Evolutionary conservation across 2,113 vertebrate species (phyloP), one percentile per base, ranked within the genome.

Genomic region (Lasiurus borealis): DNA sequence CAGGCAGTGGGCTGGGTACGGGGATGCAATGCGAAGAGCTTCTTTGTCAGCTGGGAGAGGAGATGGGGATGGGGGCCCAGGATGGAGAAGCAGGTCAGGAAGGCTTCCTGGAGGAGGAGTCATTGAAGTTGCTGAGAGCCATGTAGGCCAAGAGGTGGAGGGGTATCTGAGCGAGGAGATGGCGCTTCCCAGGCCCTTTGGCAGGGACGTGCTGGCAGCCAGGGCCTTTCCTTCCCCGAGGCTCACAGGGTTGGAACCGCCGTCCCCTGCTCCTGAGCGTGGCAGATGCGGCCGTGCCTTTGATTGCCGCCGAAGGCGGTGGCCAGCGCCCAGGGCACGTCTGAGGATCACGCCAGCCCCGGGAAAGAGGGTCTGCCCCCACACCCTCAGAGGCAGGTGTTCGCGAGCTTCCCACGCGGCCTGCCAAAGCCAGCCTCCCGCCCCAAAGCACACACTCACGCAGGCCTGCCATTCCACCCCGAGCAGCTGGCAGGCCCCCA

Each of bases 241-340:
- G 27, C 82, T 77, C 69, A 4, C 23, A 27, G 7, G 12, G 66
- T 83, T 76, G 78, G 71, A 75, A 21, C 78, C 18, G 3, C 64
- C 34, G 44, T 50, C 34, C 6, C 59, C 15, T 2, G 14, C 90
- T 83, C 85, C 36, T 44, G 86, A 64, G 66, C 1, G 36, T n/a
- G 54, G 73, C 85, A 64, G 94, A 88, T 75, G 78, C 0, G 1
- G 62, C 68, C 69, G 3, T 82, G 46, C 48, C 50, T 80, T 69
- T 59, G 93, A 94, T 82, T 34, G 92, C 88, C 4, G 16, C 48
- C 25, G 36, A 91, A 88, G 81, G 64, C 4, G 2, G 57, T 95
- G 97, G 96, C 97, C 0, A 1, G 29, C 69, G 75, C 95, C 97
- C 96, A 96, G 91, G 90, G 95, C 97, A 97, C 95, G 97, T 96